Base-by-base conservation (phyloP, 2,113 vertebrate genomes). In the Solea solea region DNA sequence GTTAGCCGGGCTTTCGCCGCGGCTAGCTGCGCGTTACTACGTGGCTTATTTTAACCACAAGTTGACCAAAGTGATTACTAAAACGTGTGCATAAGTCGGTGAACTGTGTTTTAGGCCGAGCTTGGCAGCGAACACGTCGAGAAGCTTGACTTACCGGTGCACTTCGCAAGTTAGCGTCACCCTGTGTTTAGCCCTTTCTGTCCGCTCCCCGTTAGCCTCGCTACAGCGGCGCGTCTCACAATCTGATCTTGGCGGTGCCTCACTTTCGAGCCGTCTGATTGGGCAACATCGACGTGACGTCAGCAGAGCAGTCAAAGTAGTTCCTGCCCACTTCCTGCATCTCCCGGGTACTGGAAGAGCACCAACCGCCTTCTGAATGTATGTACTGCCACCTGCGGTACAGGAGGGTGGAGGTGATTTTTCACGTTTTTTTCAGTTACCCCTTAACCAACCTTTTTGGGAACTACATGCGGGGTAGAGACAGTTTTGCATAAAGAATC, bases 191-290 rank as follows among this genome's bases (percentile, higher is more conserved):
- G 89, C 88, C 58, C 71, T 59, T 68, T 69, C 66, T 62, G 9
- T 59, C 12, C 63, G 57, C 79, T 78, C 72, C 52, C 27, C 9
- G 84, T 69, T 92, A 92, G 86, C 88, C 44, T 39, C 14, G 83
- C 82, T 88, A 74, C 87, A 80, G 74, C 86, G 76, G 84, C 64
- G 76, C 67, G 70, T 82, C 88, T 88, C 81, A 76, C 90, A 92
- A 93, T 93, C 93, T 92, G 93, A 94, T 92, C 93, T 94, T 94
- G 93, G 93, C 93, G 93, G 93, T 92, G 93, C 90, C 91, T 90
- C 78, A 61, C 62, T 80, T 57, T 69, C n/a, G 70, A 72, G 68
- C n/a, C 0, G 1, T 72, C 54, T 88, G 89, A 94, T 94, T 94
- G 93, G 93, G 59, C 67, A 16, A 54, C 53, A 40, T 57, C 42